Evolutionary conservation across 2,797 vertebrate species (phyloP).

Genomic region (Oreochromis mossambicus): DNA sequence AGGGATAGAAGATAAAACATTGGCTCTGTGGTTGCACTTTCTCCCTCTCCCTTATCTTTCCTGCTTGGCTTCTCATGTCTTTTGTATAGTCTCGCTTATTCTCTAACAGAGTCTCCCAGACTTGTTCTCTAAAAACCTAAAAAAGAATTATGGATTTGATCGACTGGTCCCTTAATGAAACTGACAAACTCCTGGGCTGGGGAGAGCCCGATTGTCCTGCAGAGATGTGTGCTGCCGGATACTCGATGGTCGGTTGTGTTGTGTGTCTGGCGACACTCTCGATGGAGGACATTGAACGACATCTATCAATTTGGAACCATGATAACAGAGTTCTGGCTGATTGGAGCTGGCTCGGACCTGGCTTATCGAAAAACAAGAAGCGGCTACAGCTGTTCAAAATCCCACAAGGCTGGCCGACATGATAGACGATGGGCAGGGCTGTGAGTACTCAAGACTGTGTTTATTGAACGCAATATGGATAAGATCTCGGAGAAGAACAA

Average conservation of each 20-base stretch:
- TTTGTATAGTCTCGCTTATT: background rate
- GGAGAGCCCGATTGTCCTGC: background rate
- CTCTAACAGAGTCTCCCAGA: background rate
- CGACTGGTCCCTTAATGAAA: background rate
- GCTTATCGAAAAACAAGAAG: background rate
- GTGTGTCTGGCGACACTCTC: background rate
- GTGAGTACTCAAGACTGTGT: too few species aligned
- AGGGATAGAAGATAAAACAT: background rate
- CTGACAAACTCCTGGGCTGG: background rate
- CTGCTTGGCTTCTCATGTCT: background rate
- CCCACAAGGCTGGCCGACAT: background rate
- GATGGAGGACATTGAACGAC: fast-evolving
- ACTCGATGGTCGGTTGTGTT: background rate
- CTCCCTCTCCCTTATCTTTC: background rate
- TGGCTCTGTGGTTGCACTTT: background rate
- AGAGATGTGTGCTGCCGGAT: fast-evolving
- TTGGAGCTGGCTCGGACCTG: background rate
- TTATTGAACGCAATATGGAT: too few species aligned
- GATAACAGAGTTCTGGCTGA: background rate
- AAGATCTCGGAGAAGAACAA: too few species aligned
- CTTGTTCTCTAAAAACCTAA: background rate
- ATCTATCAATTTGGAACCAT: fast-evolving
- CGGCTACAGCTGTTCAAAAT: background rate
- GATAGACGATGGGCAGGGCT: too few species aligned
- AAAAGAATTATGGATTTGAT: background rate